Conservation (phyloP, 1,140 invertebrate species). For the Paracyclopina nana region DNA sequence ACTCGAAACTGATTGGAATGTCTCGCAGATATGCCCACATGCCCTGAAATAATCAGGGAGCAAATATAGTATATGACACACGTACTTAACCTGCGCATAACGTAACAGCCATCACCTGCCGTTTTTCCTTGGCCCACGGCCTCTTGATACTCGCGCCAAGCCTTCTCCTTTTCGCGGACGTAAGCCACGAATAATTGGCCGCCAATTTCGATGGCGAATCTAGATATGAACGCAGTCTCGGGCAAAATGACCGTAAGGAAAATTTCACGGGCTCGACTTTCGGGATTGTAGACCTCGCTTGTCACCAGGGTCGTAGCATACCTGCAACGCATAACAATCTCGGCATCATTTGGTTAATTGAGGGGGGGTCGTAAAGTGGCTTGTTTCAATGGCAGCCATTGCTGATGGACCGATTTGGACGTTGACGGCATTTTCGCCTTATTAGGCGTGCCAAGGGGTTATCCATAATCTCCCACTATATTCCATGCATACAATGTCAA, state of each 20-base stretch:
- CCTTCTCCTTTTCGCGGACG: constrained; percentile 39
- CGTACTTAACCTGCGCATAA: no score
- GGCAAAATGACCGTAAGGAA: constrained; percentile 23
- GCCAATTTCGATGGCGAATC: constrained; percentile 29
- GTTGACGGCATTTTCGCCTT: no score
- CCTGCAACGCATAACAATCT: no score
- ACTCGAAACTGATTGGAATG: constrained; percentile 13
- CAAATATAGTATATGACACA: no score
- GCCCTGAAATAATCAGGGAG: constrained; percentile 9
- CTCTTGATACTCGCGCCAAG: constrained; percentile 37
- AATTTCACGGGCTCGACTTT: constrained; percentile 18
- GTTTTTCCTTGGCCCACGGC: constrained; percentile 36
- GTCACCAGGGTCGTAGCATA: constrained; percentile 17
- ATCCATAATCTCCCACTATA: no score
- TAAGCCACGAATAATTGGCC: constrained; percentile 33
- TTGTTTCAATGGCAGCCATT: no score
- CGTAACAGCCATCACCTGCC: constrained; percentile 27
- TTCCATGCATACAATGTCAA: no score
- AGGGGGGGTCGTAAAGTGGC: no score
- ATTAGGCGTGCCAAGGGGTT: no score
- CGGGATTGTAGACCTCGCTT: constrained; percentile 10
- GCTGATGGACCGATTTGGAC: no score
- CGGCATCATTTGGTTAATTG: no score
- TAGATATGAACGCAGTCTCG: constrained; percentile 23
- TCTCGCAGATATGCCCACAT: constrained; percentile 14